These are phyloP conservation scores for Drosophila cardini DNA, from an alignment of 1,140 invertebrate genomes.

Conservation along the genomic window DNA sequence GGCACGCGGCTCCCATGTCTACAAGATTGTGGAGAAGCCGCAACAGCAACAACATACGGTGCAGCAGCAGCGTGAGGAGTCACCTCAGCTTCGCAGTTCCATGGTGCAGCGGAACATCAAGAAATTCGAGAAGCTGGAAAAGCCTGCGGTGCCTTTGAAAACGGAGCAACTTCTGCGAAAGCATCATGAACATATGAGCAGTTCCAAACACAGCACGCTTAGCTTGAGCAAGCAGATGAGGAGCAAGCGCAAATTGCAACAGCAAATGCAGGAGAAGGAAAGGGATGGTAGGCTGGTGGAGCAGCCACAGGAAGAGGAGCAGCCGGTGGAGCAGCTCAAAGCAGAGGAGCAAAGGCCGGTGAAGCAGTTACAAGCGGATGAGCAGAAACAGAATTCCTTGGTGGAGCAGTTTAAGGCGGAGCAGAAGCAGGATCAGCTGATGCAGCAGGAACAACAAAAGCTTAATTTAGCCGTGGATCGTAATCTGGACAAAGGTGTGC, in stretches of 20 bases:
- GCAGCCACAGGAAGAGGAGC: not conserved
- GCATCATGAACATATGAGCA: constrained; percentile 62
- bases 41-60: constrained; percentile 6
- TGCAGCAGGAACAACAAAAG: not conserved
- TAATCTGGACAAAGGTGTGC: constrained; percentile 35
- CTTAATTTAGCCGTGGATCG: constrained; percentile 31
- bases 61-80: not conserved
- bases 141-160: constrained; percentile 84
- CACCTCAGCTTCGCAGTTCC: constrained; percentile 32
- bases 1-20: constrained; percentile 70
- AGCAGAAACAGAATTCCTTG: constrained; percentile 17
- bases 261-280: not conserved
- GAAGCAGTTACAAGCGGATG: not conserved
- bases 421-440: constrained; percentile 17
- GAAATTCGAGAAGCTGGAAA: constrained; percentile 84
- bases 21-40: constrained; percentile 76
- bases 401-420: not conserved
- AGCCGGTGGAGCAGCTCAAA: not conserved
- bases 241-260: constrained; percentile 17
- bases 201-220: constrained; percentile 15
- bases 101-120: constrained; percentile 84
- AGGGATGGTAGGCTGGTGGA: not conserved
- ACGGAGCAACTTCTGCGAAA: constrained; percentile 70
- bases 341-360: not conserved
- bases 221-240: constrained; percentile 31